phyloP scores from a whole-genome alignment of 2,797 vertebrate species.

The Sebastes jordani region DNA sequence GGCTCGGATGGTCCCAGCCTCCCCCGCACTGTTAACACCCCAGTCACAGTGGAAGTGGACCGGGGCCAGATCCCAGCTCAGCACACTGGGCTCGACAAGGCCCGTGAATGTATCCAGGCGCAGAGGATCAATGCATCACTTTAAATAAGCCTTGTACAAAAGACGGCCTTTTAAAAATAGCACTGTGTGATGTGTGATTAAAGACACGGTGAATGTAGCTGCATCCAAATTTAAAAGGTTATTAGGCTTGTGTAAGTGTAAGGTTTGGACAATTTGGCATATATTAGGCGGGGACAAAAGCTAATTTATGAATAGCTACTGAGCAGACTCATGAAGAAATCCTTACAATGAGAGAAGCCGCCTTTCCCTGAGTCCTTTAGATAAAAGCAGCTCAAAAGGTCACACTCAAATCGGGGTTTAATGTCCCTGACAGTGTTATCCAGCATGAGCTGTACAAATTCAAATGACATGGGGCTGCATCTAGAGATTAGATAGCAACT shows the following conservation, averaged over 20 bases:
- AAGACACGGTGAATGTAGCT: slow-evolving; percentile 19
- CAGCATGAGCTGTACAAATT: slow-evolving; percentile 40
- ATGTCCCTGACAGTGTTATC: slow-evolving; percentile 52
- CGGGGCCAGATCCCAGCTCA: slow-evolving; percentile 52
- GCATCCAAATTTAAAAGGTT: slow-evolving; percentile 47
- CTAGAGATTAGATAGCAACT: slow-evolving; percentile 48
- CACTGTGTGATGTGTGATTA: slow-evolving; percentile 43
- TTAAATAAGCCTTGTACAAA: slow-evolving; percentile 41
- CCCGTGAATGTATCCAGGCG: slow-evolving; percentile 18
- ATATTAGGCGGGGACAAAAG: slow-evolving; percentile 33
- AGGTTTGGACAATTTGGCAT: slow-evolving; percentile 41
- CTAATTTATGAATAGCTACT: slow-evolving; percentile 44
- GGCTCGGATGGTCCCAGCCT: slow-evolving; percentile 43
- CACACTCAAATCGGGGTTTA: slow-evolving; percentile 58
- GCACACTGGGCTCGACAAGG: slow-evolving; percentile 11
- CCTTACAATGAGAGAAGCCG: slow-evolving; percentile 17
- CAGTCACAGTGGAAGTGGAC: slow-evolving; percentile 46
- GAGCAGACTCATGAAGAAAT: slow-evolving; percentile 32
- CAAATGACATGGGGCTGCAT: slow-evolving; percentile 43
- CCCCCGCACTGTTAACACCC: slow-evolving; percentile 52
- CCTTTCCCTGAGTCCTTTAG: slow-evolving; percentile 30
- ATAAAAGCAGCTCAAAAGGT: slow-evolving; percentile 68
- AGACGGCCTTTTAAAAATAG: slow-evolving; percentile 49
- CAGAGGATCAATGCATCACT: slow-evolving; percentile 48
- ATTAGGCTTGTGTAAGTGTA: slow-evolving; percentile 29